A percentile compares a stretch with the other conserved stretches of the same genome.
Conservation (phyloP, 2,888 invertebrate species). For the Pardosa pseudoannulata region DNA sequence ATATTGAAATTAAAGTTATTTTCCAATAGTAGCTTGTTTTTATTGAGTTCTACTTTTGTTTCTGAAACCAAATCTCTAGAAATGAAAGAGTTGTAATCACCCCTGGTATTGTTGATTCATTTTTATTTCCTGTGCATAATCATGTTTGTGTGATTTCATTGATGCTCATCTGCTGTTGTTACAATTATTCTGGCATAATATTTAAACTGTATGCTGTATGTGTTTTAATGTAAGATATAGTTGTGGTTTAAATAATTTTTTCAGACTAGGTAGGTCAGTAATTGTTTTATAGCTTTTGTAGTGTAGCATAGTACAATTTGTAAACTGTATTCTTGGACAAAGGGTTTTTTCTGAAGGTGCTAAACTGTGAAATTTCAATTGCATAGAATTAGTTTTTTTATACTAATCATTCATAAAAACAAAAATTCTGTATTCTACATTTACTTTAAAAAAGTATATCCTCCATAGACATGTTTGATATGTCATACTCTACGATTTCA, state of each 20-base stretch:
- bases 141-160: conserved; percentile 42
- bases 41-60: too few species aligned
- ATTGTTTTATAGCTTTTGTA: conserved; percentile 62
- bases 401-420: neutral
- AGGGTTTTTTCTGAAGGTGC: conserved; percentile 60
- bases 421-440: neutral
- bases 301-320: conserved; percentile 43
- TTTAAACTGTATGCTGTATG: conserved; percentile 38
- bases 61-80: too few species aligned
- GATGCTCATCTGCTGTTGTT: conserved; percentile 44
- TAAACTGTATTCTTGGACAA: conserved; percentile 51
- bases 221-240: conserved; percentile 59
- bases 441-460: neutral
- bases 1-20: too few species aligned
- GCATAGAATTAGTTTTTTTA: conserved; percentile 37
- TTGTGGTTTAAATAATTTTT: conserved; percentile 23
- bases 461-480: too few species aligned
- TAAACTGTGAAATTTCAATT: conserved; percentile 48
- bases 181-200: conserved; percentile 40
- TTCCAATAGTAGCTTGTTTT: too few species aligned
- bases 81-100: neutral
- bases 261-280: conserved; percentile 40
- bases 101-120: conserved; percentile 20
- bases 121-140: conserved; percentile 19
- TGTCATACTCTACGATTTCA: too few species aligned